These are phyloP conservation scores for Eidolon helvum DNA, from an alignment of 2,113 vertebrate species.

Conservation along the genomic window DNA sequence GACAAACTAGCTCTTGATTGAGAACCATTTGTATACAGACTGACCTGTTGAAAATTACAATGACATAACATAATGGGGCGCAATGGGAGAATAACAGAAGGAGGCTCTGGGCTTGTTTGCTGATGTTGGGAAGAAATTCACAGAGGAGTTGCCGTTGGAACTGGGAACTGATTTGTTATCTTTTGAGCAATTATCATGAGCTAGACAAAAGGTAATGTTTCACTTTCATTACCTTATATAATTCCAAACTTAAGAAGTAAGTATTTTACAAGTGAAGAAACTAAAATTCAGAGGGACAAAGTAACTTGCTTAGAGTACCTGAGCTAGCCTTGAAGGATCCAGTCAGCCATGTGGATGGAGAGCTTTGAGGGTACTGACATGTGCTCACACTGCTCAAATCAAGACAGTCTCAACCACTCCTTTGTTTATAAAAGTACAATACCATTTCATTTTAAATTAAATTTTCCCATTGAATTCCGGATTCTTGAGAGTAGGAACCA, in stretches of 20 bases:
- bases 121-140: neutral
- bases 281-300: neutral
- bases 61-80: neutral
- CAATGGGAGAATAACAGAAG: neutral
- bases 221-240: neutral
- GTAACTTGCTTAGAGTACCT: neutral
- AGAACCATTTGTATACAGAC: neutral
- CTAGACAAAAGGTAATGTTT: neutral
- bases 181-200: constrained; percentile 2
- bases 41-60: neutral
- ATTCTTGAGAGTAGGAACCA: neutral
- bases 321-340: neutral
- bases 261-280: constrained; percentile 19
- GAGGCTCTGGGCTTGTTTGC: neutral
- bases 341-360: neutral
- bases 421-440: neutral
- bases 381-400: neutral
- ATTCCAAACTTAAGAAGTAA: neutral
- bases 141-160: neutral
- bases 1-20: neutral
- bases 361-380: neutral
- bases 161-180: constrained; percentile 18
- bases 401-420: neutral
- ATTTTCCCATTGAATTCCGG: neutral
- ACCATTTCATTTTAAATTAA: neutral